Evolutionary conservation across 2,113 vertebrate genomes (phyloP), one percentile per base, ranked within the genome.

Genomic region (Pachypanchax playfairii): DNA sequence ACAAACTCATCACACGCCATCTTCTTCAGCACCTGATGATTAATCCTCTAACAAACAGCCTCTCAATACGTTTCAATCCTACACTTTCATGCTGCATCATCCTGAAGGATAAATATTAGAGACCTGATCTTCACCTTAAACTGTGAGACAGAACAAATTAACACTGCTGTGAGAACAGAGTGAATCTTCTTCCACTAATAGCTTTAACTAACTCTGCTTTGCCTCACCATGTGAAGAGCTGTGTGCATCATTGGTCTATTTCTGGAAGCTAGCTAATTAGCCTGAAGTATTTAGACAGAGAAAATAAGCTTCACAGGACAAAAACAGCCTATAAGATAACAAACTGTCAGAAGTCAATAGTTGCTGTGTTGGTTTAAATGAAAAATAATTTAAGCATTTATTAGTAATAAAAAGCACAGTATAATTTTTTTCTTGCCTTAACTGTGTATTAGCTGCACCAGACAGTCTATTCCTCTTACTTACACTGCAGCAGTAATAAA

Each of bases 231-330:
- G 57, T 65, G 70, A 73, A 22, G 49, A 79, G 65, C 61, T 53
- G 13, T 33, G 53, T 60, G 75, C 83, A 87, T 90, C 82, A 85
- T 66, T 59, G 22, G 67, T 77, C 83, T 87, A 85, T 87, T 82
- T 87, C 42, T 49, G 31, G 86, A 73, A 77, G 68, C 33, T 25
- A 66, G 65, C 77, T 85, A 60, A 85, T 86, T 79, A 87, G 66
- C 57, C 63, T 59, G 74, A 73, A 66, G 77, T 80, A 84, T 82
- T 87, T 77, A 87, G 68, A 73, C 63, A 47, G 64, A 79, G 64
- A 53, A 79, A 66, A 63, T 63, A 83, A 73, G 71, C 61, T 64
- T 57, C 67, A 46, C 58, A 31, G 83, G 75, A 85, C 53, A 38
- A 65, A 56, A 59, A 64, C 79, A 71, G 50, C 35, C 56, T 9